Conservation (phyloP, 2,888 invertebrate genomes). For the Lamproptera curius region DNA sequence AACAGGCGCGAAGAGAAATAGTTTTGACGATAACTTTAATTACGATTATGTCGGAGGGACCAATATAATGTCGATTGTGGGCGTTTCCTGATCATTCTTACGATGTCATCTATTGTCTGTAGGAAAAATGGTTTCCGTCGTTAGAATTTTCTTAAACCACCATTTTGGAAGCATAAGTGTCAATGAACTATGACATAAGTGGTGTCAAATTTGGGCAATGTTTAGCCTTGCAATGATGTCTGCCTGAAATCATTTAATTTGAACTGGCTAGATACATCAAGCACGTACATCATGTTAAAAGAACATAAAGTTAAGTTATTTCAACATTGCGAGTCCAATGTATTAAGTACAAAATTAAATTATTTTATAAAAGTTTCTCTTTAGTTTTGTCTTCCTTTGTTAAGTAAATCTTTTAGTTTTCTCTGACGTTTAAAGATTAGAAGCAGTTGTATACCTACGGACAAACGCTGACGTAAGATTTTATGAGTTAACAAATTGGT, state of each 20-base stretch:
- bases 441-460: no score
- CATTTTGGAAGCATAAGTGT: slow-evolving; percentile 5
- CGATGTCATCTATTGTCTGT: background rate
- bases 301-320: no score
- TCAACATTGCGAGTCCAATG: no score
- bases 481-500: slow-evolving; percentile 1
- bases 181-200: slow-evolving; percentile 1
- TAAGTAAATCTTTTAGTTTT: no score
- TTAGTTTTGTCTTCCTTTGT: no score
- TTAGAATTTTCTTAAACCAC: slow-evolving; percentile 12
- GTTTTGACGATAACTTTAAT: slow-evolving; percentile 18
- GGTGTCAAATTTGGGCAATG: background rate
- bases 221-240: background rate
- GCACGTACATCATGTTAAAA: no score
- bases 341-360: no score
- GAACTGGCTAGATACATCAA: no score
- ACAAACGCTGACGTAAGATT: background rate
- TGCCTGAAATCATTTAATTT: no score
- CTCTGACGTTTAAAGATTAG: no score
- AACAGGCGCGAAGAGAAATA: slow-evolving; percentile 8
- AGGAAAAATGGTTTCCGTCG: slow-evolving; percentile 17
- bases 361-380: no score
- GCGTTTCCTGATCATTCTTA: slow-evolving; percentile 15
- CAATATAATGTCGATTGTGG: slow-evolving; percentile 17
- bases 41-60: slow-evolving; percentile 11